Evolutionary conservation across 2,797 vertebrate genomes (phyloP), one percentile per base, ranked within the genome.

Genomic region (Parambassis ranga): DNA sequence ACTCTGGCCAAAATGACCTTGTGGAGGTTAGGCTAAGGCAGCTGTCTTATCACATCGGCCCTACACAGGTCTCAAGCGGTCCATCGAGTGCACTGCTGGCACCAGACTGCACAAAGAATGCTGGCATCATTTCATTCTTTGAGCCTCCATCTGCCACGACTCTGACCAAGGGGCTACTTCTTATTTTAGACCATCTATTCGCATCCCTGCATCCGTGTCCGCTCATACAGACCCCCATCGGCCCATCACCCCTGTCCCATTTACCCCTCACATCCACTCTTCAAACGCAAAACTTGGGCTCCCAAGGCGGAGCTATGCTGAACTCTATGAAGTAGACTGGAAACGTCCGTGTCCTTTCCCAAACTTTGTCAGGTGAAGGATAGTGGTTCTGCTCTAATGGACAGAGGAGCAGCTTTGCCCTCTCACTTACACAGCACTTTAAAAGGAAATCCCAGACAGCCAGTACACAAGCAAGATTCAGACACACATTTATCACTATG

Each of bases 141-240:
- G 87, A 90, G 90, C 89, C 88, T 92, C 93, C 93, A 93, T 94
- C 92, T 94, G 92, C 90, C 91, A 90, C 80, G 47, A 89, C 84
- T 90, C 89, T 89, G 86, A 92, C 92, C 89, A 83, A 91, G 90
- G 92, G 91, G 88, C 90, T 81, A 87, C 88, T 91, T 92, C 90
- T 91, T 93, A 92, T 93, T 94, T 92, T 93, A 92, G 90, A 90
- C 86, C 75, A 85, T 87, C 83, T 87, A 87, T 90, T 89, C 85
- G 79, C 80, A 90, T 89, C 83, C 78, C 70, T 53, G 59, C 59
- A 58, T 86, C 75, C 77, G 63, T 59, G 76, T 86, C 87, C 79
- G 66, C 83, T 83, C 81, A 77, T 71, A 71, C 78, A 52, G 77
- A 80, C 81, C 82, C 82, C 84, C 79, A 79, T 81, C 70, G 71